Base-by-base conservation (phyloP, 2,888 invertebrate species). In the Drosophila antonietae region DNA sequence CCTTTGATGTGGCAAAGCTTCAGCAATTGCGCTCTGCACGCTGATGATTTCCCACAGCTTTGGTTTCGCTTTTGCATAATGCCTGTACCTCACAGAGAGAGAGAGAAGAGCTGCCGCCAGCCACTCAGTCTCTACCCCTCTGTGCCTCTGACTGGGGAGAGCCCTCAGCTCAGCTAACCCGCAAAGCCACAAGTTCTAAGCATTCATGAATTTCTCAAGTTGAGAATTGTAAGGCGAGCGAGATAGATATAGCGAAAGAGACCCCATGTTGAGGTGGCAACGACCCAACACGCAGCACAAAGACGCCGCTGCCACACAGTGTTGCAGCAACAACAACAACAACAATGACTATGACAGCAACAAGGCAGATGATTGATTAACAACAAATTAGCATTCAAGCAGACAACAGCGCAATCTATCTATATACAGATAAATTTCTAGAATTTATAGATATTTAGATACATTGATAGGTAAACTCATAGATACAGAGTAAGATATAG, bases 191-290 rank as follows among this genome's bases (percentile, higher is more conserved):
- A 70, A 55, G 72, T 63, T 73, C 64, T 73, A 44, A 53, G 63
- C 35, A 44, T 63, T 77, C 67, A 41, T 71, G 77, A 64, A 55
- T 77, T 57, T 63, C 67, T 52, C 55, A 46, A 31, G 55, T 49
- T 41, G 70, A 57, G 76, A 59, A 63, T 57, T 64, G 33, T 51
- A 51, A 18, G 18, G 33, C 18, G 61, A 58, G 60, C 4, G 52
- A 53, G 18, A 28, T 0, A 10, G 14, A 46, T 23, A 28, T 6
- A 31, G 31, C n/a, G 60, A 23, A 49, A 14, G 35, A 52, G 37
- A 23, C 73, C 75, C 68, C 75, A 63, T 60, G 78, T 60, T 47
- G 75, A 60, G 73, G 64, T 73, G 64, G 78, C 75, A 76, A 68
- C 75, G 73, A 75, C 73, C 78, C 61, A n/a, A 47, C 44, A 46